Evolutionary conservation across 2,888 invertebrate genomes (phyloP).

Genomic region (Drosophila neonasuta): DNA sequence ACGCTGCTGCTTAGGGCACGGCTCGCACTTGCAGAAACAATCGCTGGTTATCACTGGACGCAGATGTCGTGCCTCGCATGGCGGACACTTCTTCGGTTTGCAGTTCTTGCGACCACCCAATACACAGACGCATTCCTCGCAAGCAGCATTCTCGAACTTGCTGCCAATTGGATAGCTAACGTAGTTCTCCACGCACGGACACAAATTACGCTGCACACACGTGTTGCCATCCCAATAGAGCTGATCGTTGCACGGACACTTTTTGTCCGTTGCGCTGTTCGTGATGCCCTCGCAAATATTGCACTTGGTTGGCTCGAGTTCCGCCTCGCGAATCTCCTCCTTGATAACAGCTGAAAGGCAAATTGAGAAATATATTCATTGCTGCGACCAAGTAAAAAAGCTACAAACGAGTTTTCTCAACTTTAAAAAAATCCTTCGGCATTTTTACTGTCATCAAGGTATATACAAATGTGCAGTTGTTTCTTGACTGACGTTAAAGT

Average conservation of each 20-base stretch:
- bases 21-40: constrained; percentile 89
- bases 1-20: constrained; percentile 86
- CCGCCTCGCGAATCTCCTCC: constrained; percentile 50
- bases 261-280: constrained; percentile 35
- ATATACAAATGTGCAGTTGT: too few species aligned
- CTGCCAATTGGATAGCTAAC: constrained; percentile 89
- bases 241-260: constrained; percentile 84
- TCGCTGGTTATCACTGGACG: constrained; percentile 86
- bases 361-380: background rate
- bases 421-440: too few species aligned
- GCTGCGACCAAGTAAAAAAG: too few species aligned
- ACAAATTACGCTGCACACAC: constrained; percentile 88
- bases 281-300: constrained; percentile 83
- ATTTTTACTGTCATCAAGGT: too few species aligned
- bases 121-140: constrained; percentile 90
- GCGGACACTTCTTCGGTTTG: constrained; percentile 86
- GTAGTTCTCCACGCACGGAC: constrained; percentile 90
- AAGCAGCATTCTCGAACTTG: constrained; percentile 87
- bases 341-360: constrained; percentile 65
- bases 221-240: constrained; percentile 88
- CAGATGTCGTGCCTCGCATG: constrained; percentile 84
- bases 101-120: constrained; percentile 89
- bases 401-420: too few species aligned
- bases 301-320: constrained; percentile 81
- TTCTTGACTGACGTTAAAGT: too few species aligned